A percentile compares a stretch with the other conserved stretches of the same genome.
Evolutionary conservation across 2,888 invertebrate species (phyloP).

Genomic region (Cordilura impudica): DNA sequence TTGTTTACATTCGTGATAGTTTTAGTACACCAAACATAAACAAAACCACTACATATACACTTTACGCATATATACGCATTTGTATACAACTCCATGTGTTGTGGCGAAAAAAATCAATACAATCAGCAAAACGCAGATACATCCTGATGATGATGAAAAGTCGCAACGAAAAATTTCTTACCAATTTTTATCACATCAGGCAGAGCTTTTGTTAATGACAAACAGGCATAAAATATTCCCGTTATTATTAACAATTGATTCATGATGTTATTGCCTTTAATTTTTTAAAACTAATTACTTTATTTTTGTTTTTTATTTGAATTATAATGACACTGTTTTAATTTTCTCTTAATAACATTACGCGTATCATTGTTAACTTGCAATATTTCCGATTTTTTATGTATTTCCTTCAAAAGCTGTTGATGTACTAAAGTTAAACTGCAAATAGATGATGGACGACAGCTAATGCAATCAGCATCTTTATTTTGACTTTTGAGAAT

Average conservation of each 20-base stretch:
- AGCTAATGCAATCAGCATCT: not conserved
- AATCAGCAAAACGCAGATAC: slow-evolving; percentile 63
- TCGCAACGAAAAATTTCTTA: slow-evolving; percentile 64
- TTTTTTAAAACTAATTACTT: slow-evolving; percentile 11
- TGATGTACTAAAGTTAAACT: slow-evolving; percentile 54
- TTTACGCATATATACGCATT: slow-evolving; percentile 56
- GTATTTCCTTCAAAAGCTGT: slow-evolving; percentile 43
- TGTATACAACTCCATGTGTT: slow-evolving; percentile 38
- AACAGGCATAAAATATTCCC: slow-evolving; percentile 36
- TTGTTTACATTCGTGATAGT: slow-evolving; percentile 38
- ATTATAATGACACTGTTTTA: slow-evolving; percentile 1
- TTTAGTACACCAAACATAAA: slow-evolving; percentile 54
- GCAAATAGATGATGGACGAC: slow-evolving; percentile 18
- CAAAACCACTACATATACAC: slow-evolving; percentile 31
- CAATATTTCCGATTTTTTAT: slow-evolving; percentile 22
- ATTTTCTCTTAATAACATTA: not conserved
- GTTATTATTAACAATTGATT: slow-evolving; percentile 22
- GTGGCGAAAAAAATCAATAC: slow-evolving; percentile 71
- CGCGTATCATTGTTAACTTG: slow-evolving; percentile 21
- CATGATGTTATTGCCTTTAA: slow-evolving; percentile 19
- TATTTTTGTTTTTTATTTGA: slow-evolving; percentile 4
- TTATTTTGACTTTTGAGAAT: slow-evolving; percentile 24
- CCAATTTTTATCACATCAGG: slow-evolving; percentile 76
- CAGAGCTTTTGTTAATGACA: slow-evolving; percentile 64
- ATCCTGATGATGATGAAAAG: slow-evolving; percentile 55